phyloP scores from a whole-genome alignment of 1,140 invertebrate genomes.

The Copidosoma floridanum region DNA sequence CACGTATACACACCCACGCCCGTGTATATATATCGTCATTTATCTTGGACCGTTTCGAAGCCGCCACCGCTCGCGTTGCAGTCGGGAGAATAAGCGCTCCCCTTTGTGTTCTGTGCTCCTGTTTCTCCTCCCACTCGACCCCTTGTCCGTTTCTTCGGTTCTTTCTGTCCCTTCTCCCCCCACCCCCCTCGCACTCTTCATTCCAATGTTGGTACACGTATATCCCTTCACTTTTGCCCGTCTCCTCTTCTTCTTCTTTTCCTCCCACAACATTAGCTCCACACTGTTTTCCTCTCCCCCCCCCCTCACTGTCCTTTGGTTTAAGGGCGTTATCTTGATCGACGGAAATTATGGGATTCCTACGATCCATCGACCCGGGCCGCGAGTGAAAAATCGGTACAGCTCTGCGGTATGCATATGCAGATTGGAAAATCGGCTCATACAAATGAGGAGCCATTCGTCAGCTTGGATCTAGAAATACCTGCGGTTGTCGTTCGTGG shows the following conservation, averaged over 20 bases:
- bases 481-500: no score
- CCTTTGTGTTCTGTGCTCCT: constrained; percentile 31
- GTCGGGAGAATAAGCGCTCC: constrained; percentile 31
- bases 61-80: no score
- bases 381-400: background rate
- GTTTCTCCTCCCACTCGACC: background rate
- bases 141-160: background rate
- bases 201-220: no score
- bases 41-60: constrained; percentile 38
- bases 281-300: no score
- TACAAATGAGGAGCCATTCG: no score
- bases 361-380: background rate
- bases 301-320: background rate
- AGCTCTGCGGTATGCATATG: background rate
- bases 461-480: no score
- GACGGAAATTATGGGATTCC: constrained; percentile 10
- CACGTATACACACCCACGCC: constrained; percentile 12
- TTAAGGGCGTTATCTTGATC: constrained; percentile 24
- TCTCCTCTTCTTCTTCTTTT: constrained; percentile 1
- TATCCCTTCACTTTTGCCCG: no score
- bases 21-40: constrained; percentile 33
- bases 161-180: constrained; percentile 19
- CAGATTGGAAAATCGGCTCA: background rate
- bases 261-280: background rate
- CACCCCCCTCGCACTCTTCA: constrained; percentile 23